A percentile compares a stretch with the other conserved stretches of the same genome.
phyloP scores from a whole-genome alignment of 2,888 invertebrate genomes.

The Vesta saturnalis region DNA sequence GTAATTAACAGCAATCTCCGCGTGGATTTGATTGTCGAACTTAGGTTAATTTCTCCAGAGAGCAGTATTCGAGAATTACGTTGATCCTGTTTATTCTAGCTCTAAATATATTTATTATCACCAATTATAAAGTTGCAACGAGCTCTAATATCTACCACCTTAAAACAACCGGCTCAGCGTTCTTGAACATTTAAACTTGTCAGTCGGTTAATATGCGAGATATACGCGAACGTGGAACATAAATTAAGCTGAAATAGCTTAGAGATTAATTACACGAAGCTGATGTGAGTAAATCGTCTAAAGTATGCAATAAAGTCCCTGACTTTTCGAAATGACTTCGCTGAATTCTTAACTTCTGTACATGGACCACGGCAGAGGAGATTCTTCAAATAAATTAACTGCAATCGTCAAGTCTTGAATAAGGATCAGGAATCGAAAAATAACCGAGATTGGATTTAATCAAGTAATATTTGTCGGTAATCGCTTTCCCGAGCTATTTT shows the following conservation, averaged over 20 bases:
- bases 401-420: slow-evolving; percentile 42
- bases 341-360: slow-evolving; percentile 29
- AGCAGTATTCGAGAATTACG: slow-evolving; percentile 47
- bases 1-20: slow-evolving; percentile 52
- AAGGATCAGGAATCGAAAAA: slow-evolving; percentile 50
- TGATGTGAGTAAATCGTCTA: slow-evolving; percentile 52
- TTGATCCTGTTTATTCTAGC: slow-evolving; percentile 45
- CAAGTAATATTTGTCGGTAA: slow-evolving; percentile 59
- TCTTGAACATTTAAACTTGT: slow-evolving; percentile 46
- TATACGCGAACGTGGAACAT: slow-evolving; percentile 41
- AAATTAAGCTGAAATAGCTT: slow-evolving; percentile 51
- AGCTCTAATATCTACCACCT: slow-evolving; percentile 18
- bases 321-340: slow-evolving; percentile 26
- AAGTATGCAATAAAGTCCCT: slow-evolving; percentile 54
- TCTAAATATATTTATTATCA: slow-evolving; percentile 47
- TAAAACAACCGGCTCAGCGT: slow-evolving; percentile 33
- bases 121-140: slow-evolving; percentile 45
- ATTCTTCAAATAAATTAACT: slow-evolving; percentile 42
- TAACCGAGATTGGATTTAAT: slow-evolving; percentile 58
- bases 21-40: slow-evolving; percentile 52
- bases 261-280: slow-evolving; percentile 54
- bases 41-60: slow-evolving; percentile 59
- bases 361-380: slow-evolving; percentile 32
- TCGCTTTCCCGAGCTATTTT: slow-evolving; percentile 57
- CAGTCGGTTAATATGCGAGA: slow-evolving; percentile 41